These are phyloP conservation scores for Neolamprologus toae DNA, from an alignment of 2,113 vertebrate genomes.

Conservation along the genomic window DNA sequence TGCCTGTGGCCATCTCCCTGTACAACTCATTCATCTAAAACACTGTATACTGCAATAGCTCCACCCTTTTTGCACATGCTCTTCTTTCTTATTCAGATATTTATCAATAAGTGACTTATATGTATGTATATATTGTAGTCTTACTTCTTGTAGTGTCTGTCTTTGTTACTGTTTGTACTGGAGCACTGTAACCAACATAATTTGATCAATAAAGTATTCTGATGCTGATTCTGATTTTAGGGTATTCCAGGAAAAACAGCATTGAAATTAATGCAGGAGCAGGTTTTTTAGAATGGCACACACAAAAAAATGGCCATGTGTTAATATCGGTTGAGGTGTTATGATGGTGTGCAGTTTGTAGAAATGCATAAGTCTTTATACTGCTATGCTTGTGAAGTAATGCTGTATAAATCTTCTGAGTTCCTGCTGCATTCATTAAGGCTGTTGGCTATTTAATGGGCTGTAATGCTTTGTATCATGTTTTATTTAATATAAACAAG, in stretches of 20 bases:
- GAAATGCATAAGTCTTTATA: not conserved
- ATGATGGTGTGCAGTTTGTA: not conserved
- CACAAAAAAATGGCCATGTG: not conserved
- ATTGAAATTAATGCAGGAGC: rapidly evolving
- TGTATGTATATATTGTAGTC: not conserved
- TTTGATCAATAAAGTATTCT: not conserved
- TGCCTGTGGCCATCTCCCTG: not conserved
- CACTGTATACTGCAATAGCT: not conserved
- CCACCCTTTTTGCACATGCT: not conserved
- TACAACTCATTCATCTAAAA: not conserved
- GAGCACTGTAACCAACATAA: not conserved
- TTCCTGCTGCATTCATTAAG: not conserved
- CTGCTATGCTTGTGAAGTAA: rapidly evolving
- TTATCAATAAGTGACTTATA: not conserved
- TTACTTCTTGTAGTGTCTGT: not conserved
- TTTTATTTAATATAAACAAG: not conserved
- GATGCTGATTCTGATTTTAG: not conserved
- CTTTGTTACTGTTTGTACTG: not conserved
- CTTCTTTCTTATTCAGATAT: not conserved
- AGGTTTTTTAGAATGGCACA: not conserved
- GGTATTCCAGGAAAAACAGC: not conserved
- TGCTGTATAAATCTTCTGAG: not conserved
- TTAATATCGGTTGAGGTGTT: not conserved
- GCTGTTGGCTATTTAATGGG: not conserved
- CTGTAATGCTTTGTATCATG: not conserved